Evolutionary conservation across 2,888 invertebrate genomes (phyloP).

Genomic region (Ormyrus rosae): DNA sequence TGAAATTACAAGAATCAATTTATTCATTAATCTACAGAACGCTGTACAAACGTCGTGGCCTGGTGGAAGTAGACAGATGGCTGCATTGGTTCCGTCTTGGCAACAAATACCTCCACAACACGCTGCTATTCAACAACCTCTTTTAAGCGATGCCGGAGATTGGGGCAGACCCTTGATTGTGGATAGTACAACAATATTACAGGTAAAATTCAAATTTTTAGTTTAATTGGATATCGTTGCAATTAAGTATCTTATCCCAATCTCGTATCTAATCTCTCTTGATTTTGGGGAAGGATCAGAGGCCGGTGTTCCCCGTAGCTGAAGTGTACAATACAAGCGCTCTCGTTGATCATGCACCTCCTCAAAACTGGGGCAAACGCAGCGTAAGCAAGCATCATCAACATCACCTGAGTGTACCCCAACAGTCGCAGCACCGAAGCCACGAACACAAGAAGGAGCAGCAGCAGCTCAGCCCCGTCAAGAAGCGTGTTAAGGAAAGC

Average conservation of each 20-base stretch:
- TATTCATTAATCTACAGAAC: constrained; percentile 74
- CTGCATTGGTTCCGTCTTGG: constrained; percentile 88
- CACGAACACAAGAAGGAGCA: constrained; percentile 87
- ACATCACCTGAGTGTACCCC: constrained; percentile 79
- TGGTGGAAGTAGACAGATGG: constrained; percentile 84
- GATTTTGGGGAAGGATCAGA: constrained; percentile 77
- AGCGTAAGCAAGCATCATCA: constrained; percentile 80
- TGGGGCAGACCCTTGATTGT: constrained; percentile 88
- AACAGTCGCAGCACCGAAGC: constrained; percentile 78
- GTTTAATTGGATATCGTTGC: too few species aligned
- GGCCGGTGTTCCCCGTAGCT: constrained; percentile 80
- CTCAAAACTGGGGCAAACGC: constrained; percentile 76
- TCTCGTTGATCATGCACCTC: constrained; percentile 77
- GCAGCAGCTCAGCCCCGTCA: constrained; percentile 95
- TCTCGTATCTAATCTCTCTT: constrained; percentile 42
- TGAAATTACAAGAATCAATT: neutral
- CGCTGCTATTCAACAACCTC: constrained; percentile 80
- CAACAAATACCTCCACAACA: constrained; percentile 84
- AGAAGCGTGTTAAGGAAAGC: constrained; percentile 97
- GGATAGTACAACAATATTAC: constrained; percentile 85
- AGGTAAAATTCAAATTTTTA: constrained; percentile 74
- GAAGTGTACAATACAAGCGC: constrained; percentile 79
- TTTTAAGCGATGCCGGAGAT: constrained; percentile 80
- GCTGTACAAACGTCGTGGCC: constrained; percentile 86
- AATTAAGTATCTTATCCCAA: too few species aligned